Evolutionary conservation across 2,888 invertebrate species (phyloP), one percentile per base, ranked within the genome.

Genomic region (Coenonympha arcania): DNA sequence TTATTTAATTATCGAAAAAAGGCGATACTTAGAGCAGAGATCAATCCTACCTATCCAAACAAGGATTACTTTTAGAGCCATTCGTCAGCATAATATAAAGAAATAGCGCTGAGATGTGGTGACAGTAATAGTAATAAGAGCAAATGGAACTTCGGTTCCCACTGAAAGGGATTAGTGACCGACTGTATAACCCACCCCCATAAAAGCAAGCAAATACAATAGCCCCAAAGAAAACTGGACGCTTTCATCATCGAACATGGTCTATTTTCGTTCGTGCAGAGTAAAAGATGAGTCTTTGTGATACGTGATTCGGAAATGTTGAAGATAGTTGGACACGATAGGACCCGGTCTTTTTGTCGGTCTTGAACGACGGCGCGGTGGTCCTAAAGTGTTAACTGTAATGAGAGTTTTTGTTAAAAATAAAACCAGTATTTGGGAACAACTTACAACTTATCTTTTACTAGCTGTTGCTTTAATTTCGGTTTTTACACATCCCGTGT

Each of bases 111-210:
- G 67, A 65, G 65, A 66, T 69, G 62, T 60, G 66, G 71, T 69
- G 73, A 70, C 72, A 66, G 66, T 69, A 66, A 71, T 68, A 68
- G 71, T 66, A 68, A 69, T 71, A 73, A 71, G 58, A 67, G 62
- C 61, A 71, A 73, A 75, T 73, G 69, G 66, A 69, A 67, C 65
- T 65, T 55, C 51, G 53, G 58, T 64, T n/a, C 63, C 57, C 50
- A 56, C 65, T 64, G 65, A 67, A 58, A 63, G 61, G 60, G 58
- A 57, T 58, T 57, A 55, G 58, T 48, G 55, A 60, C 56, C 51
- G 50, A 51, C 49, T 48, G 48, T 52, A 50, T 49, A 41, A 49
- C 54, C 37, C 41, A 33, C 45, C 34, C 50, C 48, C 52, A 58
- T 52, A 46, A 56, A 52, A 52, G 45, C 41, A 24, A 33, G 43